phyloP scores from a whole-genome alignment of 2,113 vertebrate species.

The Ursus arctos region DNA sequence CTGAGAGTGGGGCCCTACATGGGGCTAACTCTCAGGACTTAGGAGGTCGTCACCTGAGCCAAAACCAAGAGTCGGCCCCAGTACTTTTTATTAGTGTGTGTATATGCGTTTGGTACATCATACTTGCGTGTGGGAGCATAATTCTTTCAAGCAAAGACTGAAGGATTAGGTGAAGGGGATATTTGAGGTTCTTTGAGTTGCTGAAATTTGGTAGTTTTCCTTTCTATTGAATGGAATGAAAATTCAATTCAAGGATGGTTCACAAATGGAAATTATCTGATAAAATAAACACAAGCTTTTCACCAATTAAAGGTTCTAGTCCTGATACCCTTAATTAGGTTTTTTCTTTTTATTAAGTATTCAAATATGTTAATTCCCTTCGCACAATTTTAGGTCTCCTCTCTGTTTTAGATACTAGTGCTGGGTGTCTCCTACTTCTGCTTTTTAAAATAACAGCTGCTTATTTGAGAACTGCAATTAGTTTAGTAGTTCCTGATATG shows the following conservation, averaged over 20 bases:
- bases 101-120: not conserved
- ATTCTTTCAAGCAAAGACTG: not conserved
- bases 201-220: not conserved
- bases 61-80: not conserved
- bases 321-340: not conserved
- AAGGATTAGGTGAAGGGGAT: not conserved
- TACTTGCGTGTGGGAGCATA: not conserved
- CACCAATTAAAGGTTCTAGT: not conserved
- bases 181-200: not conserved
- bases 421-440: not conserved
- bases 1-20: not conserved
- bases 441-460: slow-evolving; percentile 29
- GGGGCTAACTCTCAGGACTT: not conserved
- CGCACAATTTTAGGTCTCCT: not conserved
- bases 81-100: not conserved
- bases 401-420: not conserved
- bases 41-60: not conserved
- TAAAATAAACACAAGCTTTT: not conserved
- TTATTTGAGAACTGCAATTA: not conserved
- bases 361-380: not conserved
- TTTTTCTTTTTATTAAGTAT: not conserved
- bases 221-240: not conserved
- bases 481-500: not conserved
- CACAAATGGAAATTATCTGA: slow-evolving; percentile 28
- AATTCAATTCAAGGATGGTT: not conserved